Base-by-base conservation (phyloP, 2,113 vertebrate genomes). In the Sapayoa aenigma region DNA sequence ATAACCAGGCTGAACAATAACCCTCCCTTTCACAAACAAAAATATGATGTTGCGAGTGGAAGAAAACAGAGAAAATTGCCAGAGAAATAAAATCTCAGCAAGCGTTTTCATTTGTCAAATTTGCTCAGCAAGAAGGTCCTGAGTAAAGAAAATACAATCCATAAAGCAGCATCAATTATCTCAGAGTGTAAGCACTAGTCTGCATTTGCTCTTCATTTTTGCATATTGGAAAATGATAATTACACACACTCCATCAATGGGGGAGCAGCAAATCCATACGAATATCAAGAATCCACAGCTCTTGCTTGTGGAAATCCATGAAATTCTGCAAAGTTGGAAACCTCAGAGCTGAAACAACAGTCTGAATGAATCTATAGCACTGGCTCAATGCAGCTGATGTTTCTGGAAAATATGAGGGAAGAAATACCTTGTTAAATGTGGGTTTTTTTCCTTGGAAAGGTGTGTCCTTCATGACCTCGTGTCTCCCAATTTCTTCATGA, bases 31-130 rank as follows among this genome's bases (percentile, higher is more conserved):
- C 56, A 67, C 44, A 80, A 94, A 95, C 58, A 86, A 91, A 95
- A 73, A 80, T 77, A 71, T 15, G 17, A 66, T 74, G 44, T 62
- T 87, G 67, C 58, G 37, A 59, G 68, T 46, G 20, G 44, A 63
- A 80, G 91, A 89, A 90, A 77, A 86, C 82, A 91, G 2, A 9
- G 39, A 74, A 95, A 94, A 95, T 95, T 86, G 82, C 44, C 53
- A 76, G 28, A 59, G 58, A 53, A 67, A 75, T 79, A 92, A 92
- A 94, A 96, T 55, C 90, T 56, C 89, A 84, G 84, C 67, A 95
- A 93, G 55, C 83, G 55, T 86, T 96, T 91, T 65, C 67, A 87
- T 96, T 96, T 88, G 30, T 96, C 94, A 93, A 66, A 84, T 90
- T 58, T 33, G 7, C 89, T 85, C 92, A 95, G 59, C 17, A 8